Evolutionary conservation across 2,888 invertebrate genomes (phyloP).

Genomic region (Autographa gamma): DNA sequence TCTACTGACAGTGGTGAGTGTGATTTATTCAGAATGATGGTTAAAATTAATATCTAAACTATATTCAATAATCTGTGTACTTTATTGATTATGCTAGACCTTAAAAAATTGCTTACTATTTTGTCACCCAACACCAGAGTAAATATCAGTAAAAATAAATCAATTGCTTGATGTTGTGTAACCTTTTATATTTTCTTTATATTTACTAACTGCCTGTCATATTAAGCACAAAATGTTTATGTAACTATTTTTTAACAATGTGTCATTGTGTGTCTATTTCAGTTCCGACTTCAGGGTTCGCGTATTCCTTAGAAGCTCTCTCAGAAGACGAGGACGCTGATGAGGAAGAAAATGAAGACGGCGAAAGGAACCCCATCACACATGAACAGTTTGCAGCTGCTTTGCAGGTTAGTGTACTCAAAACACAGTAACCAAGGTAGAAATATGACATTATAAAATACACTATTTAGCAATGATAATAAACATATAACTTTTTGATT

Average conservation of each 20-base stretch:
- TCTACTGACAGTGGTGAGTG: constrained; percentile 74
- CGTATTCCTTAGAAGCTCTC: constrained; percentile 85
- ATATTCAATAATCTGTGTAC: too few species aligned
- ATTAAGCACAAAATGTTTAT: not conserved
- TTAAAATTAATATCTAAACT: too few species aligned
- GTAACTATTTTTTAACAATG: not conserved
- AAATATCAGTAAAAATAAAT: too few species aligned
- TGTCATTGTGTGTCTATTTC: constrained; percentile 41
- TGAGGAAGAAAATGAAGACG: constrained; percentile 81
- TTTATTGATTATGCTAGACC: too few species aligned
- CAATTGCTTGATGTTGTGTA: too few species aligned
- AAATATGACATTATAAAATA: not conserved
- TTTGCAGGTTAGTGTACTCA: constrained; percentile 85
- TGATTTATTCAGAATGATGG: too few species aligned
- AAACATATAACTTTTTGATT: too few species aligned
- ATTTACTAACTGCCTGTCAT: too few species aligned
- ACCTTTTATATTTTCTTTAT: too few species aligned
- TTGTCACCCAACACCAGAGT: too few species aligned
- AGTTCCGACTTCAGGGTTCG: constrained; percentile 86
- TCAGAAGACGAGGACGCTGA: constrained; percentile 85
- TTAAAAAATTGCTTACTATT: too few species aligned
- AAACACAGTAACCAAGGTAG: not conserved
- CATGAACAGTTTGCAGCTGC: constrained; percentile 93
- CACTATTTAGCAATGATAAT: too few species aligned
- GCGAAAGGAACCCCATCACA: constrained; percentile 90